Conservation (phyloP, 1,140 invertebrate genomes). For the Hylyphantes graminicola region DNA sequence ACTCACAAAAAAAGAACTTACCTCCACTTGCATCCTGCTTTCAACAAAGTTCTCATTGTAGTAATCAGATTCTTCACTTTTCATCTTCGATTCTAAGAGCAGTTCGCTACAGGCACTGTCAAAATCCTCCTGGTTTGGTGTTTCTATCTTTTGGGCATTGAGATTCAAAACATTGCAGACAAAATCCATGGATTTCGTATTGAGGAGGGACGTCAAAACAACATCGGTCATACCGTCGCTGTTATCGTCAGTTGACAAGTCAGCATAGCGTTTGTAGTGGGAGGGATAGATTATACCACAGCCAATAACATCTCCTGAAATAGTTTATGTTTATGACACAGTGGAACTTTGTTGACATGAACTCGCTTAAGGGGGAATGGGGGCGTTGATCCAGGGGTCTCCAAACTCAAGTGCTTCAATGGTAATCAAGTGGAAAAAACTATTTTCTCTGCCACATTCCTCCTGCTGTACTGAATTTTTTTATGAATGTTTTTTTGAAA, state of each 20-base stretch:
- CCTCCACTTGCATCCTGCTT: slow-evolving; percentile 48
- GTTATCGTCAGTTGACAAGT: slow-evolving; percentile 54
- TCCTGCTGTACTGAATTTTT: too few relatives aligned
- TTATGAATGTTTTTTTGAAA: too few relatives aligned
- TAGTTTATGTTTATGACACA: neutral
- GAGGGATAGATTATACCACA: slow-evolving; percentile 55
- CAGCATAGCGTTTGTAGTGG: slow-evolving; percentile 46
- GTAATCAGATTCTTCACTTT: slow-evolving; percentile 31
- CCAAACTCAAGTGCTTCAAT: too few relatives aligned
- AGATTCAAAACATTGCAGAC: slow-evolving; percentile 49
- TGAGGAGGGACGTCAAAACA: slow-evolving; percentile 39
- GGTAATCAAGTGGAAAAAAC: too few relatives aligned
- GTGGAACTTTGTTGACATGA: too few relatives aligned
- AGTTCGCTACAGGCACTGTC: neutral
- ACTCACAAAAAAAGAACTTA: neutral
- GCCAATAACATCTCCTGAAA: slow-evolving; percentile 48
- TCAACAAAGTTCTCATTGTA: slow-evolving; percentile 58
- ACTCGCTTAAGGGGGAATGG: too few relatives aligned
- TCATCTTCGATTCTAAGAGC: neutral
- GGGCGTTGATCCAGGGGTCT: too few relatives aligned
- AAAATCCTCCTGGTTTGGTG: neutral
- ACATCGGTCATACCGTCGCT: slow-evolving; percentile 59
- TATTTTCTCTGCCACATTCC: too few relatives aligned
- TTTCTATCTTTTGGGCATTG: slow-evolving; percentile 10
- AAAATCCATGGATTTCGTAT: slow-evolving; percentile 52